Evolutionary conservation across 2,888 invertebrate genomes (phyloP), one percentile per base, ranked within the genome.

Genomic region (Hartigia nigra): DNA sequence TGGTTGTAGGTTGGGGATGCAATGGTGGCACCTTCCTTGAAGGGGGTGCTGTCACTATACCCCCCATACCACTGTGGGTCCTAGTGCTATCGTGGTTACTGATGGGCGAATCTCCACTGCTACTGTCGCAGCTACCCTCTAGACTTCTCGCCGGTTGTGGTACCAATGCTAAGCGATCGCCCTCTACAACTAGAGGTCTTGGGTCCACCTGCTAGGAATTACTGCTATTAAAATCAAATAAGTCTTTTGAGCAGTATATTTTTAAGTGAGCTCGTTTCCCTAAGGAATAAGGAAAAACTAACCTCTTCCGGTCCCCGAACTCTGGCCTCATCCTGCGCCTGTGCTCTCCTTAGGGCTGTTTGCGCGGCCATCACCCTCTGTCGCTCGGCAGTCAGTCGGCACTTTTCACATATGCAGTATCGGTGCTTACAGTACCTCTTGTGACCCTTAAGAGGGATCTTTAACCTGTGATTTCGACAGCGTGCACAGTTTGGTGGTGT

Each of bases 401-500:
- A 98, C 92, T 97, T 97, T 84, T 96, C 95, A 92, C 98, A 98
- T 81, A 93, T 94, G 92, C 98, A 98, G 90, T 94, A 94, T 83
- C 97, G 95, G 92, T 94, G 98, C 88, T 95, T 95, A 93, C 98
- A 98, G 92, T 97, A 97, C 39, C 97, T 94, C 92, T 98, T 98
- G 93, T 98, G 98, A 31, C 97, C 98, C 92, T 97, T 97, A 83
- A 98, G 94, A 91, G 95, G 95, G 84, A 97, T 95, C 91, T 97
- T 97, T 89, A 97, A 93, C n/a, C 96, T 95, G 92, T 98, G 98
- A 93, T 98, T 98, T 81, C 97, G 94, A 92, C 98, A 98, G 37
- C 98, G 95, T 74, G 97, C 97, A 92, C 98, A 98, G 92, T 97
- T 98, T 31, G 98, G 98, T 12, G 97, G 97, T 82, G 97, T 96